Evolutionary conservation across 35 echinoderm and acorn worm genomes (phyloP).

Genomic region (Eucidaris tribuloides): DNA sequence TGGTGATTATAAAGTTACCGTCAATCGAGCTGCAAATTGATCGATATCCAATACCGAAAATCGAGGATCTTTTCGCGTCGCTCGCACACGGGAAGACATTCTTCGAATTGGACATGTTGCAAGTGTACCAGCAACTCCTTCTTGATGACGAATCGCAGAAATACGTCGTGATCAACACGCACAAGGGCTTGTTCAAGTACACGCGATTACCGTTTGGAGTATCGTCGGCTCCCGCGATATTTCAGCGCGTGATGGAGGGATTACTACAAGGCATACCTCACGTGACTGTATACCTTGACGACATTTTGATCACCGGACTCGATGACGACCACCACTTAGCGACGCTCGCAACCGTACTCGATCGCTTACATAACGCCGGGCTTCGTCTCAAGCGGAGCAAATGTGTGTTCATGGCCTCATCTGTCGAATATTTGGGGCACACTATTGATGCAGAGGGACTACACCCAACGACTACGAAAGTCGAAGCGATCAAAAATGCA

Average conservation of each 20-base stretch:
- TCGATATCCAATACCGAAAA: constrained; percentile 34
- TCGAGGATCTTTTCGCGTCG: constrained; percentile 50
- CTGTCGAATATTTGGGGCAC: constrained; percentile 45
- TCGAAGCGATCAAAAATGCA: constrained; percentile 43
- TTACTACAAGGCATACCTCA: constrained; percentile 35
- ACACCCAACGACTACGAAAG: constrained; percentile 32
- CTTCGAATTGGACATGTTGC: constrained; percentile 42
- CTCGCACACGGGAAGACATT: constrained; percentile 26
- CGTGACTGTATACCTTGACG: constrained; percentile 33
- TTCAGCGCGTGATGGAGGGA: constrained; percentile 60
- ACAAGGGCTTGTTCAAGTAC: constrained; percentile 38
- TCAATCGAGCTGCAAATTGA: constrained; percentile 5
- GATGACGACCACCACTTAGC: constrained; percentile 31
- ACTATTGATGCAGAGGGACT: constrained; percentile 41
- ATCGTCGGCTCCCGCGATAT: constrained; percentile 45
- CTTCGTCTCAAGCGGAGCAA: constrained; percentile 45
- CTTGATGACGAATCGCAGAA: constrained; percentile 39
- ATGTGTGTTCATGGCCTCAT: constrained; percentile 33
- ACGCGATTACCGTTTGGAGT: constrained; percentile 43
- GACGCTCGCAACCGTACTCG: constrained; percentile 36
- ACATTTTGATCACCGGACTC: constrained; percentile 36
- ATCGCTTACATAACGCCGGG: constrained; percentile 14
- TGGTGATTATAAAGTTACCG: neutral
- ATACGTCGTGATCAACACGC: constrained; percentile 53
- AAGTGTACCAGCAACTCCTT: constrained; percentile 40